Conservation (phyloP, 2,113 vertebrate genomes). For the Sisor rabdophorus region DNA sequence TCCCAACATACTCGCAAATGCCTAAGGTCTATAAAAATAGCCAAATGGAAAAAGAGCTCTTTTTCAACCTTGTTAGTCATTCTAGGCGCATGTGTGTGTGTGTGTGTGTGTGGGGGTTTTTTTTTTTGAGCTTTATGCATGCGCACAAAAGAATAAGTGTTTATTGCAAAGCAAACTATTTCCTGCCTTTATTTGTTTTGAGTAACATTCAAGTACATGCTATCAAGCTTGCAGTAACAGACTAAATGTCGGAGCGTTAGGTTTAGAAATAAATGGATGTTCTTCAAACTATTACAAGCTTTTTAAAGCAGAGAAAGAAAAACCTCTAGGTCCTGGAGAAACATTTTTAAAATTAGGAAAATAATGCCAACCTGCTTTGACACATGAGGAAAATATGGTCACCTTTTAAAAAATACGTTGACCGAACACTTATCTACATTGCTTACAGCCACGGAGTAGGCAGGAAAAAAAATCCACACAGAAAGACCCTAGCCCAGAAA, state of each 20-base stretch:
- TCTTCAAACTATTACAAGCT: too few relatives aligned
- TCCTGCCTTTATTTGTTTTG: conserved; percentile 50
- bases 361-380: neutral
- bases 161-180: conserved; percentile 43
- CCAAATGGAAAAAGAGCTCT: conserved; percentile 13
- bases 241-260: neutral
- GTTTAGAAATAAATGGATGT: conserved; percentile 23
- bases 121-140: conserved; percentile 9
- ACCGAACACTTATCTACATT: neutral
- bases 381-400: neutral
- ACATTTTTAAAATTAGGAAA: neutral
- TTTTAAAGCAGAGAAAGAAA: too few relatives aligned
- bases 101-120: neutral
- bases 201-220: conserved; percentile 29
- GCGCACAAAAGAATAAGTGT: conserved; percentile 29
- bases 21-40: conserved; percentile 42
- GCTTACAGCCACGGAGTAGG: neutral
- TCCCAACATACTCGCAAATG: conserved; percentile 25
- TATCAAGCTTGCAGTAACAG: conserved; percentile 31
- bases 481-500: too few relatives aligned
- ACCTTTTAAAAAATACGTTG: neutral
- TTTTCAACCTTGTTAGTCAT: conserved; percentile 45
- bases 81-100: conserved; percentile 22
- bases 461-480: too few relatives aligned
- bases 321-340: too few relatives aligned